These are phyloP conservation scores for Platygyra sinensis DNA, from an alignment of 64 coral and sea anemone species.

Conservation along the genomic window DNA sequence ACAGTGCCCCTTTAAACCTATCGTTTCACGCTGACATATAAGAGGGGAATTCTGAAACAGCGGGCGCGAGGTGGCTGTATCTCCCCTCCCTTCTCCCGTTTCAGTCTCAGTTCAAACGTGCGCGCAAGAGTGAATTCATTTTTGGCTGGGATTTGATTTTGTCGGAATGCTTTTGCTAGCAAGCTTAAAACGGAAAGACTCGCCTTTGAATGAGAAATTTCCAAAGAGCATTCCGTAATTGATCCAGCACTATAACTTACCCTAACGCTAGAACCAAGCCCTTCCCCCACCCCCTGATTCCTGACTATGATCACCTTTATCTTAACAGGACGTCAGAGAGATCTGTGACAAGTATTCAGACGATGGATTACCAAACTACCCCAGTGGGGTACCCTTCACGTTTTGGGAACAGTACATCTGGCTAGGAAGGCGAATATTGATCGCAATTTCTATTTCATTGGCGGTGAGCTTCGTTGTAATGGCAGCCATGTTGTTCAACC, in stretches of 20 bases:
- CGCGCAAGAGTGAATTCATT: too few species aligned
- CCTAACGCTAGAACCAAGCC: neutral
- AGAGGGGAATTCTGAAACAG: too few species aligned
- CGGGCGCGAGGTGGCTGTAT: too few species aligned
- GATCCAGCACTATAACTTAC: neutral
- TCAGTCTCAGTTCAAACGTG: too few species aligned
- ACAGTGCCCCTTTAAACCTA: too few species aligned
- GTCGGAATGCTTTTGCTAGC: too few species aligned
- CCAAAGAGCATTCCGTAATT: too few species aligned
- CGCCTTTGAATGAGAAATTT: too few species aligned
- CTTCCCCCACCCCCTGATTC: neutral
- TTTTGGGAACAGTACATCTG: constrained; percentile 99
- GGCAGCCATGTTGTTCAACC: constrained; percentile 64
- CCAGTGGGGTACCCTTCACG: constrained; percentile 87
- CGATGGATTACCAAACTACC: constrained; percentile 77
- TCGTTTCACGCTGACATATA: too few species aligned
- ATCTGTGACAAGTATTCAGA: constrained; percentile 83
- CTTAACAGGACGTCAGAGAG: constrained; percentile 66
- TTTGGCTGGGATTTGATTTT: too few species aligned
- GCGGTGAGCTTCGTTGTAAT: constrained; percentile 79
- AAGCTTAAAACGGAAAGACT: too few species aligned
- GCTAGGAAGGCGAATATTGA: constrained; percentile 69
- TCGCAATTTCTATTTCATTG: constrained; percentile 71
- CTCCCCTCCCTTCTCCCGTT: too few species aligned
- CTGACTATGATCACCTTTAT: neutral